phyloP scores from a whole-genome alignment of 2,113 vertebrate species.

The Misgurnus anguillicaudatus region DNA sequence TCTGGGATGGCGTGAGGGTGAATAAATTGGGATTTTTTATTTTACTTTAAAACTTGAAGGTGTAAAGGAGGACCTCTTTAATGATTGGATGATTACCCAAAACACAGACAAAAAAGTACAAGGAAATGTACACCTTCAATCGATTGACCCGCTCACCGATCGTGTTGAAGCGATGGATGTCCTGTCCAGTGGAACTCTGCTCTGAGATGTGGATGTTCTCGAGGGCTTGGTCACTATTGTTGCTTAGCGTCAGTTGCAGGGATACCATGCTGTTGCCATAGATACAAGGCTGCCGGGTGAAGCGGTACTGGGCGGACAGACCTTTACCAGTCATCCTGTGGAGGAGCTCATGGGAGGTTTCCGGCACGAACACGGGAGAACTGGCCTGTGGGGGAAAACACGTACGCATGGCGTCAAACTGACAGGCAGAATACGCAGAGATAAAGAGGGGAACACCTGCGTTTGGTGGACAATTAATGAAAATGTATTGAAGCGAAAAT shows the following conservation, averaged over 20 bases:
- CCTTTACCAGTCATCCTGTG: conserved; percentile 95
- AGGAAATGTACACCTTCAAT: background rate
- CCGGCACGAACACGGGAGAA: conserved; percentile 79
- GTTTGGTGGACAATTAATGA: background rate
- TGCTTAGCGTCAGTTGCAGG: conserved; percentile 85
- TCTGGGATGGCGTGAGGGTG: no score
- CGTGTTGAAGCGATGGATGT: conserved; percentile 83
- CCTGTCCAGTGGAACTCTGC: conserved; percentile 75
- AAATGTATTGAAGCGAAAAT: background rate
- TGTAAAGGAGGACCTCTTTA: no score
- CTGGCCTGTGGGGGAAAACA: conserved; percentile 72
- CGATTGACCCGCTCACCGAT: conserved; percentile 63
- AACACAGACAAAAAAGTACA: no score
- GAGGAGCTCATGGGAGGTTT: conserved; percentile 83
- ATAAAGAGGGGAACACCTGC: background rate
- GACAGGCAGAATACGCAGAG: background rate
- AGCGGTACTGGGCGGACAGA: conserved; percentile 86
- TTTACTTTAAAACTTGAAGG: no score
- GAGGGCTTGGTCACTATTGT: conserved; percentile 82
- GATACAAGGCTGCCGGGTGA: conserved; percentile 85
- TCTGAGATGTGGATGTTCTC: conserved; percentile 85
- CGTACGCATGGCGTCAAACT: background rate
- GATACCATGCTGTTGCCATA: conserved; percentile 86
- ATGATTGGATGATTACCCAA: no score
- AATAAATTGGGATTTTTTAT: no score